Conservation (phyloP, 2,113 vertebrate genomes). For the Labrus mixtus region DNA sequence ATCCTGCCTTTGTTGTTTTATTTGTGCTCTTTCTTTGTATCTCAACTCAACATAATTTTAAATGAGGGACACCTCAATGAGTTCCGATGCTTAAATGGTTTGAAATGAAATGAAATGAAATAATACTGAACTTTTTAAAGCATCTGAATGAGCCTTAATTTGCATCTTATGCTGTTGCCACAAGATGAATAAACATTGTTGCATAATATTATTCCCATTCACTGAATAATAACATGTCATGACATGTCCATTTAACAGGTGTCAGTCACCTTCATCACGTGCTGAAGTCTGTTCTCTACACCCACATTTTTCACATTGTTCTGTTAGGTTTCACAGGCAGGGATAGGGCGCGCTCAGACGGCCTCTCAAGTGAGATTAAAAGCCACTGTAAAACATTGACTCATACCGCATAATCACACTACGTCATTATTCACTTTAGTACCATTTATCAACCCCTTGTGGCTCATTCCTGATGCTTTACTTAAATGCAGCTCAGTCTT, state of each 20-base stretch:
- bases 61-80: too few species aligned
- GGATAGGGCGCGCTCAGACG: constrained; percentile 1
- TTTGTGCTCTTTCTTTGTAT: too few species aligned
- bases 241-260: constrained; percentile 35
- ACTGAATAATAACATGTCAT: constrained; percentile 26
- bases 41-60: too few species aligned
- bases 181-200: neutral
- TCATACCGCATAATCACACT: constrained; percentile 25
- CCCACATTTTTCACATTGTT: constrained; percentile 71
- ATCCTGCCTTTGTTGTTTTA: too few species aligned
- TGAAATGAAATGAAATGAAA: too few species aligned
- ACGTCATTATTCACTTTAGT: constrained; percentile 24
- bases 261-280: constrained; percentile 32
- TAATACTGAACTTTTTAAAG: neutral
- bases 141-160: neutral
- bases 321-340: neutral
- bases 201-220: neutral
- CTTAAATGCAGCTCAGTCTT: constrained; percentile 15
- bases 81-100: too few species aligned
- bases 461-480: constrained; percentile 11
- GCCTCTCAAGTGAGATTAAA: neutral
- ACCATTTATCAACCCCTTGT: constrained; percentile 19
- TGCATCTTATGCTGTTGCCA: neutral
- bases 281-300: constrained; percentile 15
- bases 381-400: constrained; percentile 7